Conservation (phyloP, 2,888 invertebrate genomes). For the Ectemnius cavifrons region DNA sequence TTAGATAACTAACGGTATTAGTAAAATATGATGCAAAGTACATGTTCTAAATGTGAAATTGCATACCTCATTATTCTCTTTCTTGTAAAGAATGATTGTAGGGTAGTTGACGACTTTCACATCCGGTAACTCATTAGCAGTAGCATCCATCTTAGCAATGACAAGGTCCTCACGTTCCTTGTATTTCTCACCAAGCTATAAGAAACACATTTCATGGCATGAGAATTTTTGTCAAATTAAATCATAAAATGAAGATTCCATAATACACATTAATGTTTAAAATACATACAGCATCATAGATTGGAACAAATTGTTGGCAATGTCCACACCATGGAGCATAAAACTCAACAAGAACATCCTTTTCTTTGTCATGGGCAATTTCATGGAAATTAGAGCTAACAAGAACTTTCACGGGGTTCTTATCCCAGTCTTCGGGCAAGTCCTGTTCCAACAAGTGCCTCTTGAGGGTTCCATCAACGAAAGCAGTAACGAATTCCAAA, state of each 20-base stretch:
- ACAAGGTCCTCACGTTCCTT: slow-evolving; percentile 89
- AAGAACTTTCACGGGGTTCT: slow-evolving; percentile 93
- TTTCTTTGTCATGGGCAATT: slow-evolving; percentile 91
- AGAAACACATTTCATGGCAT: slow-evolving; percentile 25
- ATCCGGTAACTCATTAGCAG: slow-evolving; percentile 97
- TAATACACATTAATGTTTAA: not conserved
- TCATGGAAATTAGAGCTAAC: slow-evolving; percentile 97
- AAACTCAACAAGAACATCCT: slow-evolving; percentile 98
- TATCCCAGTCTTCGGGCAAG: slow-evolving; percentile 98
- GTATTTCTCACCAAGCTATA: slow-evolving; percentile 94
- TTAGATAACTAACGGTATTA: slow-evolving; percentile 9
- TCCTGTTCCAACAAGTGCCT: slow-evolving; percentile 97
- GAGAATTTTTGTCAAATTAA: not conserved
- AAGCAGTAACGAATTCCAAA: slow-evolving; percentile 90
- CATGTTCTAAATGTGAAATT: not conserved
- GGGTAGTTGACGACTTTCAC: slow-evolving; percentile 97
- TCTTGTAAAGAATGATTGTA: slow-evolving; percentile 95
- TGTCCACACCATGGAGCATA: slow-evolving; percentile 99
- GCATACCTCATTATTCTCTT: slow-evolving; percentile 90
- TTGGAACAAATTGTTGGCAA: slow-evolving; percentile 98
- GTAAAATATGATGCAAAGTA: not conserved
- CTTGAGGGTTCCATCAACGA: slow-evolving; percentile 95
- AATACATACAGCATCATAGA: slow-evolving; percentile 86
- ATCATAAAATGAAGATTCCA: not conserved
- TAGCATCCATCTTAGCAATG: slow-evolving; percentile 99